Percentiles rank a stretch among this genome's conserved stretches.
Evolutionary conservation across 2,797 vertebrate species (phyloP).

Genomic region (Cheirogaleus major): DNA sequence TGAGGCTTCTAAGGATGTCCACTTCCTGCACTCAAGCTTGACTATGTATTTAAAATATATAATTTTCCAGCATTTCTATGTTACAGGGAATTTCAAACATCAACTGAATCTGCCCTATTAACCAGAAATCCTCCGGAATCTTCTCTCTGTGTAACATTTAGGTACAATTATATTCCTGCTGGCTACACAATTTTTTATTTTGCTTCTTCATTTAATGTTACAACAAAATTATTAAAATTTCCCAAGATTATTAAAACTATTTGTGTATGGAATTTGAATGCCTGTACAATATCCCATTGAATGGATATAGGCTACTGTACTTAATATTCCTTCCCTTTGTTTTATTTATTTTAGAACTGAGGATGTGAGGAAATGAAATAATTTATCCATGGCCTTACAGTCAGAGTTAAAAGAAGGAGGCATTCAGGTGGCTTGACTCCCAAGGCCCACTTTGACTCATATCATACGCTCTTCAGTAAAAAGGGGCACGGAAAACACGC

Average conservation of each 20-base stretch:
- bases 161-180: background rate
- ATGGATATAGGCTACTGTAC: background rate
- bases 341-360: background rate
- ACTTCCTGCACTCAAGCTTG: background rate
- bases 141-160: background rate
- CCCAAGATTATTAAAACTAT: background rate
- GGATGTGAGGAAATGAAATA: background rate
- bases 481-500: background rate
- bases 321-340: background rate
- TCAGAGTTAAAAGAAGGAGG: background rate
- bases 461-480: no score
- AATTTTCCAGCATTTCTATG: background rate
- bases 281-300: background rate
- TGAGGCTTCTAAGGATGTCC: background rate
- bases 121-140: background rate
- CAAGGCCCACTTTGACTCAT: background rate
- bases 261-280: background rate
- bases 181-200: background rate
- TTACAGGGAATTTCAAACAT: background rate
- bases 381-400: background rate
- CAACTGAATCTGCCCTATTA: background rate
- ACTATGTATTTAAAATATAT: background rate
- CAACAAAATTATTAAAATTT: slow-evolving; percentile 6
- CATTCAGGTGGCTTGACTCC: background rate
- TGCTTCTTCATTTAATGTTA: background rate